Evolutionary conservation across 2,113 vertebrate genomes (phyloP).

Genomic region (Panthera tigris): DNA sequence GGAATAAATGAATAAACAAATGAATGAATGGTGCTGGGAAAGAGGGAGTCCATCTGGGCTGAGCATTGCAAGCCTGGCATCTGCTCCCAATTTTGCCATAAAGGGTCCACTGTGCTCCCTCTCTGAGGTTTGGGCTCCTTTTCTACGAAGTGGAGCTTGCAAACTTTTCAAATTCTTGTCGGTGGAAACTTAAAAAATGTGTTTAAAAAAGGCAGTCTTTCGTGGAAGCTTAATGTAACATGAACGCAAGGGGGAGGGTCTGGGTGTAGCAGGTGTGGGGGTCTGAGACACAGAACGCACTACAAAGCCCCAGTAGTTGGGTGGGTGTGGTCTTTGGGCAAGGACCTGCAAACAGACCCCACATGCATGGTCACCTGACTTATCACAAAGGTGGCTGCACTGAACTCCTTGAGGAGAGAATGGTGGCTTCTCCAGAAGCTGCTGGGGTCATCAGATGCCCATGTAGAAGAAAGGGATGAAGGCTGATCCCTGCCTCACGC

Average conservation of each 20-base stretch:
- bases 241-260: neutral
- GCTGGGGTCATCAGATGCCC: no score
- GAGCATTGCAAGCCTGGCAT: neutral
- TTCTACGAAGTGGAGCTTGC: neutral
- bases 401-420: neutral
- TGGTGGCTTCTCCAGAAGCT: neutral
- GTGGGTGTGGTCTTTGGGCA: neutral
- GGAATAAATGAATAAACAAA: neutral
- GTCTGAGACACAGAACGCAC: neutral
- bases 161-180: neutral
- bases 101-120: neutral
- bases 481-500: neutral
- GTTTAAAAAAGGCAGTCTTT: neutral
- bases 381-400: neutral
- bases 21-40: neutral
- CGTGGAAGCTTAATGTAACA: neutral
- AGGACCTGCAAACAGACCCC: neutral
- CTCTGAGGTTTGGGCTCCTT: neutral
- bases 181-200: neutral
- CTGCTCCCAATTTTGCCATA: neutral
- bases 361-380: fast-evolving
- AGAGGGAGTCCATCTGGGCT: neutral
- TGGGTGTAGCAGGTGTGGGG: fast-evolving
- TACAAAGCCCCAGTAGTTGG: neutral
- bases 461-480: neutral